These are phyloP conservation scores for Lanius collurio DNA, from an alignment of 2,113 vertebrate genomes.

Conservation along the genomic window DNA sequence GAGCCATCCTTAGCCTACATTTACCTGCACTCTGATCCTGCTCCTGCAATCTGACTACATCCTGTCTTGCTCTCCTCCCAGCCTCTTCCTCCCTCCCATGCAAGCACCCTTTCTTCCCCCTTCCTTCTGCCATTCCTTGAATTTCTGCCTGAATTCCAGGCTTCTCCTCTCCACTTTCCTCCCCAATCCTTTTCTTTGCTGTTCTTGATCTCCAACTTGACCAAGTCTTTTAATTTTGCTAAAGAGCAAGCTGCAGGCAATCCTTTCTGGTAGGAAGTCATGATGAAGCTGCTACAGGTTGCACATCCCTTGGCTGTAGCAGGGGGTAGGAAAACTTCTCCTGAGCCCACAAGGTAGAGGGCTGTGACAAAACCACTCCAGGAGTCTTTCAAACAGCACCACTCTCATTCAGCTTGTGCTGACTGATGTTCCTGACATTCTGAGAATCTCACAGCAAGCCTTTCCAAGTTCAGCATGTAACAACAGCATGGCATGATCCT, in stretches of 20 bases:
- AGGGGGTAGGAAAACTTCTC: background rate
- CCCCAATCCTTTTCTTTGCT: background rate
- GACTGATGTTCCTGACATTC: background rate
- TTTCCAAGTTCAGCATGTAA: background rate
- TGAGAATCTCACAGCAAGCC: background rate
- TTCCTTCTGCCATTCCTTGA: background rate
- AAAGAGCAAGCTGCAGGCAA: background rate
- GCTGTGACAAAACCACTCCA: background rate
- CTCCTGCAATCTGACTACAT: background rate
- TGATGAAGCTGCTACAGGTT: background rate
- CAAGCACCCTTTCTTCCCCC: background rate
- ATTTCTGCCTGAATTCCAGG: background rate
- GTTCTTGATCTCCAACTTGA: background rate
- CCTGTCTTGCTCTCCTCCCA: background rate
- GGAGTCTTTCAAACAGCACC: background rate
- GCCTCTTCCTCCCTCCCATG: background rate
- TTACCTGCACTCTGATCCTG: background rate
- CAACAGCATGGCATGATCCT: background rate
- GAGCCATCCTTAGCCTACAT: background rate
- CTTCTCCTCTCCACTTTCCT: background rate
- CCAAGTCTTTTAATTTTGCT: background rate
- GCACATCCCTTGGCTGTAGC: background rate
- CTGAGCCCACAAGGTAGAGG: background rate
- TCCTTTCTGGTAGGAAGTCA: background rate
- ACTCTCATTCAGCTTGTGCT: background rate